Conservation (phyloP, 2,888 invertebrate species). For the Pseudeuparius sepicola region DNA sequence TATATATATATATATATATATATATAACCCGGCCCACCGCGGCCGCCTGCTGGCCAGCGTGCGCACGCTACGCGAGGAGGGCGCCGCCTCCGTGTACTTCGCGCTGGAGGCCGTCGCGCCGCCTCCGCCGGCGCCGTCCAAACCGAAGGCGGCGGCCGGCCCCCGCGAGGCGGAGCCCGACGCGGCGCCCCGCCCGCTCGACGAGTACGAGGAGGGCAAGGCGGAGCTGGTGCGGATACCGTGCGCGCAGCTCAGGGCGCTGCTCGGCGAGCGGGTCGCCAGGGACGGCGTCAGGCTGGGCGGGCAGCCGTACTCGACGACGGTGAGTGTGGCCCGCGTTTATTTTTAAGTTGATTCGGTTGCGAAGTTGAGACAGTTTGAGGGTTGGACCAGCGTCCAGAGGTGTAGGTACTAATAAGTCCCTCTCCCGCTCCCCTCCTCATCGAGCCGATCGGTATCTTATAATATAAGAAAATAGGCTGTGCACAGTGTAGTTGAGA, state of each 20-base stretch:
- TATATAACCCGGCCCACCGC: conserved; percentile 63
- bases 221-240: conserved; percentile 72
- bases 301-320: conserved; percentile 83
- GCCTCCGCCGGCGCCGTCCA: too few species aligned
- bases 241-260: conserved; percentile 66
- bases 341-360: conserved; percentile 5
- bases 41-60: conserved; percentile 79
- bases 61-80: conserved; percentile 78
- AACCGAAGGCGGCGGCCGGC: too few species aligned
- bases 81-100: conserved; percentile 89
- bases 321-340: conserved; percentile 63
- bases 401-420: too few species aligned
- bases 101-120: conserved; percentile 80
- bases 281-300: conserved; percentile 82
- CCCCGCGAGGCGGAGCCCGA: too few species aligned
- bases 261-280: conserved; percentile 74
- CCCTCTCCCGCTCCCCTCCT: too few species aligned
- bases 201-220: conserved; percentile 75
- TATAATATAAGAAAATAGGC: too few species aligned
- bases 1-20: conserved; percentile 5
- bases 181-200: too few species aligned
- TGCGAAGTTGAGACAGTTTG: conserved; percentile 4
- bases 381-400: too few species aligned
- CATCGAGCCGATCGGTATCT: too few species aligned
- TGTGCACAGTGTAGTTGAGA: too few species aligned